A percentile compares a stretch with the other conserved stretches of the same genome.
Evolutionary conservation across 2,888 invertebrate species (phyloP).

Genomic region (Dermolepida albohirtum): DNA sequence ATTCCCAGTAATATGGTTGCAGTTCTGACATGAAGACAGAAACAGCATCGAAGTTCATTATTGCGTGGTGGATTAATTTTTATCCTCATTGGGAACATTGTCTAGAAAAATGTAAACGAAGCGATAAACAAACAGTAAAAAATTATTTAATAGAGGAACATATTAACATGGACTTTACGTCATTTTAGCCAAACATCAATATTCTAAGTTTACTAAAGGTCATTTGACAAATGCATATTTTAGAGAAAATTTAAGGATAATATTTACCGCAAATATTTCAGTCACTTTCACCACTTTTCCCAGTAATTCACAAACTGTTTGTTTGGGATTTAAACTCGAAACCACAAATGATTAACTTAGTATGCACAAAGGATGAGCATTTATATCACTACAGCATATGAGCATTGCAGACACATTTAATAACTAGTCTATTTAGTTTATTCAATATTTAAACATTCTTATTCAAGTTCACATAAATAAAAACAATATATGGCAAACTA

Average conservation of each 20-base stretch:
- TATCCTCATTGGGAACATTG: constrained; percentile 73
- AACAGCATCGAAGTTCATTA: constrained; percentile 84
- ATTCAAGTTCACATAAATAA: too few relatives aligned
- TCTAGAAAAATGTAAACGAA: not conserved
- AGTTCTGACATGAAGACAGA: constrained; percentile 86
- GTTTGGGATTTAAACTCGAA: too few relatives aligned
- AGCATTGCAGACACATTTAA: too few relatives aligned
- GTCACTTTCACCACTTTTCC: too few relatives aligned
- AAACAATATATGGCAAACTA: too few relatives aligned
- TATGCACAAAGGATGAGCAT: too few relatives aligned
- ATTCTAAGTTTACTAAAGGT: constrained; percentile 40
- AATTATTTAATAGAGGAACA: constrained; percentile 1
- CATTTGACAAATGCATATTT: constrained; percentile 32
- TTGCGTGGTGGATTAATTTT: constrained; percentile 75
- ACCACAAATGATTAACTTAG: too few relatives aligned
- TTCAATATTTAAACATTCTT: too few relatives aligned
- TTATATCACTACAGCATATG: too few relatives aligned
- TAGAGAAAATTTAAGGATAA: not conserved
- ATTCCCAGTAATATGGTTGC: constrained; percentile 84
- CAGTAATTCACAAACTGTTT: too few relatives aligned
- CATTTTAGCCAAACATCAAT: constrained; percentile 32
- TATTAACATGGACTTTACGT: constrained; percentile 20
- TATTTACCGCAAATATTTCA: too few relatives aligned
- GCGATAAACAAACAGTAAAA: not conserved
- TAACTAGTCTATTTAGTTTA: too few relatives aligned